A percentile compares a stretch with the other conserved stretches of the same genome.
Conservation (phyloP, 37 sponge, comb jelly and placozoan species). For the Tethya wilhelma region DNA sequence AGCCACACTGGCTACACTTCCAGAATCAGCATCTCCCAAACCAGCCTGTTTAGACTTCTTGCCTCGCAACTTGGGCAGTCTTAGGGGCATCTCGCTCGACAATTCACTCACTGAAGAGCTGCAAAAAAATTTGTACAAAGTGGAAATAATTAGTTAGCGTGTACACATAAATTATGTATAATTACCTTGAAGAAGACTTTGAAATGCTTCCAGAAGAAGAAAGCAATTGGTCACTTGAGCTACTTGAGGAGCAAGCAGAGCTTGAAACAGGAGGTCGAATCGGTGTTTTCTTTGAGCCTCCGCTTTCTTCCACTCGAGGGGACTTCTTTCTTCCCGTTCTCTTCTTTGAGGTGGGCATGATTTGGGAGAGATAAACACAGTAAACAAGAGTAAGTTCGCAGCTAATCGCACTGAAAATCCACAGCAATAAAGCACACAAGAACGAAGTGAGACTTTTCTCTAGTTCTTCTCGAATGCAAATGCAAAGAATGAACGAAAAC, state of each 20-base stretch:
- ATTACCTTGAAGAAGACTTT: too few species aligned
- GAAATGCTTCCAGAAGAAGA: too few species aligned
- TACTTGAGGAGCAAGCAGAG: too few species aligned
- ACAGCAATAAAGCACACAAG: too few species aligned
- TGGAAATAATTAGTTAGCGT: too few species aligned
- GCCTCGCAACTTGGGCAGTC: constrained; percentile 1
- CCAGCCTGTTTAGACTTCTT: not conserved
- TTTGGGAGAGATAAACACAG: not conserved
- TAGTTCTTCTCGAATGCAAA: too few species aligned
- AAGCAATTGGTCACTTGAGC: too few species aligned
- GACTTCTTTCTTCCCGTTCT: not conserved
- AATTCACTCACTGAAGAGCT: not conserved
- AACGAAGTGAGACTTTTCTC: too few species aligned
- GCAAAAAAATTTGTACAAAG: not conserved
- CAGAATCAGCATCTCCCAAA: not conserved
- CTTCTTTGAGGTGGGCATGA: not conserved
- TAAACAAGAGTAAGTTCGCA: not conserved
- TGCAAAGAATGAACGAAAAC: too few species aligned
- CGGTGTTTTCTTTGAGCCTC: not conserved
- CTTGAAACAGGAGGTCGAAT: too few species aligned
- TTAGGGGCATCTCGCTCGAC: constrained; percentile 3
- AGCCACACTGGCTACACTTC: not conserved
- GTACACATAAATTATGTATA: too few species aligned
- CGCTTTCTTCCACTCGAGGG: not conserved
- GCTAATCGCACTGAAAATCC: not conserved